Conservation (phyloP, 1,140 invertebrate species). For the Daktulosphaira vitifoliae region DNA sequence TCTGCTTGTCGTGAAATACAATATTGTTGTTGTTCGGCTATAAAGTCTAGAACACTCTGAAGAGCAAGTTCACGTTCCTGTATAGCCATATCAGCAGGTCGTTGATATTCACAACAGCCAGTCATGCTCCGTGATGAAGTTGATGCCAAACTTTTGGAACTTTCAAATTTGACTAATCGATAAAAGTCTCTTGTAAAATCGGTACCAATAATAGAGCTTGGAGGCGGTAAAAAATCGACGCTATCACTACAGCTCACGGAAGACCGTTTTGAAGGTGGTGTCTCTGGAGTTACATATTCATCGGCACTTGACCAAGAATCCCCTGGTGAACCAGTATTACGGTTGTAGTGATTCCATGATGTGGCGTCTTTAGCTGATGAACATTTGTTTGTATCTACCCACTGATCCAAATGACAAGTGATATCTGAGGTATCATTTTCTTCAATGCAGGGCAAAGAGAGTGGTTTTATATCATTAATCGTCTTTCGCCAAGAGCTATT, state of each 20-base stretch:
- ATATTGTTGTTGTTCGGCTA: constrained; percentile 66
- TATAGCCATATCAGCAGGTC: constrained; percentile 36
- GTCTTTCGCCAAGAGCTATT: no score
- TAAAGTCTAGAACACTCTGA: constrained; percentile 63
- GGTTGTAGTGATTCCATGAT: constrained; percentile 1
- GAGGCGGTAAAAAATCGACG: constrained; percentile 49
- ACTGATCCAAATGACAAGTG: neutral
- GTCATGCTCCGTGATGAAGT: constrained; percentile 50
- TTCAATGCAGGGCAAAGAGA: constrained; percentile 35
- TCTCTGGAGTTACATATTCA: constrained; percentile 2
- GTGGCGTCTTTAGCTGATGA: neutral
- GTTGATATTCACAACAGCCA: neutral
- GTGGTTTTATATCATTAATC: neutral
- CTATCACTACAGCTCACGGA: constrained; percentile 55
- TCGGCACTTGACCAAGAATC: constrained; percentile 52
- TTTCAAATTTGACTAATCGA: constrained; percentile 67
- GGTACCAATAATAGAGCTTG: constrained; percentile 49
- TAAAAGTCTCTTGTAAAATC: constrained; percentile 70
- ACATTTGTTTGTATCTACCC: neutral
- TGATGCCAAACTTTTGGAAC: constrained; percentile 66
- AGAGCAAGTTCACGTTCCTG: constrained; percentile 59
- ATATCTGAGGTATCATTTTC: constrained; percentile 21
- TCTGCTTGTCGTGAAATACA: constrained; percentile 50
- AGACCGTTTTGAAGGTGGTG: constrained; percentile 52
- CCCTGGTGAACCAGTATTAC: constrained; percentile 48